Conservation (phyloP, 2,113 vertebrate genomes). For the Engystomops pustulosus region DNA sequence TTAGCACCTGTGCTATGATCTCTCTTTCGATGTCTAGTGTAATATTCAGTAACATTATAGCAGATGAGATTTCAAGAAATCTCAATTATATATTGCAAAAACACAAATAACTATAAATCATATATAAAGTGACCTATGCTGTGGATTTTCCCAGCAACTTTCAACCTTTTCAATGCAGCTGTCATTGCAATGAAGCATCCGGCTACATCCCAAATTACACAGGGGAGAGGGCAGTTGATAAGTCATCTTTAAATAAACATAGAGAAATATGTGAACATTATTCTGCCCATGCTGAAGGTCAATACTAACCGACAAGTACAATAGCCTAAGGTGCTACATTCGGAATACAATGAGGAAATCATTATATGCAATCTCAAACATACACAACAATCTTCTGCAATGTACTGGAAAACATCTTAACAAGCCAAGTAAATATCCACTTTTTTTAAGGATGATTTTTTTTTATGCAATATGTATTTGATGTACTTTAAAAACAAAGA, state of each 20-base stretch:
- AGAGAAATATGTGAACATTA: background rate
- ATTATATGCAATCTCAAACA: background rate
- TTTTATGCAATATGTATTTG: background rate
- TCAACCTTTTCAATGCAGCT: too few relatives aligned
- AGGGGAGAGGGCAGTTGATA: too few relatives aligned
- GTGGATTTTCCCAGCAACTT: too few relatives aligned
- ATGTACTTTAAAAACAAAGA: conserved; percentile 1
- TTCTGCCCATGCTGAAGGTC: background rate
- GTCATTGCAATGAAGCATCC: too few relatives aligned
- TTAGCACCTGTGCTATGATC: too few relatives aligned
- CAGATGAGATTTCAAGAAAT: too few relatives aligned
- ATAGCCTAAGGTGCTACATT: background rate
- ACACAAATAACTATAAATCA: too few relatives aligned
- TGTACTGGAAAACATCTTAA: background rate
- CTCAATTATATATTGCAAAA: too few relatives aligned
- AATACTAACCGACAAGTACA: background rate
- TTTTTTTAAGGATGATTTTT: background rate
- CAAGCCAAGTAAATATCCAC: background rate
- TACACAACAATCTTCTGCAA: background rate
- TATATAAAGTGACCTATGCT: too few relatives aligned
- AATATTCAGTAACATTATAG: too few relatives aligned
- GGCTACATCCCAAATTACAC: too few relatives aligned
- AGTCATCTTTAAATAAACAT: background rate
- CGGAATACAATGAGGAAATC: background rate
- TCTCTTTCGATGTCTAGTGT: too few relatives aligned